A percentile compares a stretch with the other conserved stretches of the same genome.
Evolutionary conservation across 2,888 invertebrate genomes (phyloP).

Genomic region (Orchesellides sinensis): DNA sequence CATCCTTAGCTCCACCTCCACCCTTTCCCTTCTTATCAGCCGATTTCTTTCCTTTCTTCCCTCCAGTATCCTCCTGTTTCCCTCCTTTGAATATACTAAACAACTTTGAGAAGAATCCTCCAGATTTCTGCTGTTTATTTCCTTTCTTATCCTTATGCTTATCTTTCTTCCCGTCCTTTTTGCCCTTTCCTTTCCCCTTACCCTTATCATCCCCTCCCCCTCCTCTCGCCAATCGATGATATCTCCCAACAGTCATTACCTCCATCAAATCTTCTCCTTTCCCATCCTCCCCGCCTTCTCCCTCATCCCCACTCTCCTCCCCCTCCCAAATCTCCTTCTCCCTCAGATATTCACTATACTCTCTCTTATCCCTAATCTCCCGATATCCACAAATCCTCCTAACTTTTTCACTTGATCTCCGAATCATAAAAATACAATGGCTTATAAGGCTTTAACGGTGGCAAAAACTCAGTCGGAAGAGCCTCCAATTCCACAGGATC

Average conservation of each 20-base stretch:
- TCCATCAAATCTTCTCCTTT: not conserved
- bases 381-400: slow-evolving; percentile 45
- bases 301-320: not conserved
- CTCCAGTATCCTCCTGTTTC: slow-evolving; percentile 3
- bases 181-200: not conserved
- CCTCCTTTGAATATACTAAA: not conserved
- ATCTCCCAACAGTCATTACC: not conserved
- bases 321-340: slow-evolving; percentile 13
- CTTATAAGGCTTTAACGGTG: slow-evolving; percentile 3
- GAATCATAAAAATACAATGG: slow-evolving; percentile 26
- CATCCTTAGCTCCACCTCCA: not conserved
- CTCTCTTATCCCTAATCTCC: slow-evolving; percentile 51
- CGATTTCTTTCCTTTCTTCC: not conserved
- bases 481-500: slow-evolving; percentile 59
- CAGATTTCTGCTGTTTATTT: not conserved
- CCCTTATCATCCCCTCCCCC: slow-evolving; percentile 21
- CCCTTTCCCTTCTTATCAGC: not conserved
- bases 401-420: not conserved
- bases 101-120: not conserved
- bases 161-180: slow-evolving; percentile 7
- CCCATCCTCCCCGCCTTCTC: not conserved
- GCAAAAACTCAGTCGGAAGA: slow-evolving; percentile 35
- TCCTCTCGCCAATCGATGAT: slow-evolving; percentile 4
- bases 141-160: slow-evolving; percentile 2
- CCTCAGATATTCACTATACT: slow-evolving; percentile 28